These are phyloP conservation scores for Delphinus delphis DNA, from an alignment of 2,113 vertebrate genomes.

Conservation along the genomic window DNA sequence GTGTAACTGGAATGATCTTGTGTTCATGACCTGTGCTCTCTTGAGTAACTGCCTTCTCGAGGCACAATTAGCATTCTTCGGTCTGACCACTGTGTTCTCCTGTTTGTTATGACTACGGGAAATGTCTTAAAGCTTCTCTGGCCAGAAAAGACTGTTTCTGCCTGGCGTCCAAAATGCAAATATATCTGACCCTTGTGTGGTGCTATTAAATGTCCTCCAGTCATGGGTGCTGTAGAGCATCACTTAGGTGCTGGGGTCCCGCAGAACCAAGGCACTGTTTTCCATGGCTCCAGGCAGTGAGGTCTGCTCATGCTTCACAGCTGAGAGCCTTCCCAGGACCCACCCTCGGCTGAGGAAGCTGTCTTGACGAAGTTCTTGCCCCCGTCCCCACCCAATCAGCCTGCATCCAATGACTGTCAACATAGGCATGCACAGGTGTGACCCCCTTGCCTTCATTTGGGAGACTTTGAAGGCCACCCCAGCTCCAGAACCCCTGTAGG, in stretches of 20 bases:
- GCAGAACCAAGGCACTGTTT: neutral
- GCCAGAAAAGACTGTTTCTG: neutral
- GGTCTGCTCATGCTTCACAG: neutral
- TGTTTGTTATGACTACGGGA: neutral
- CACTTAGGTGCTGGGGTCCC: no score
- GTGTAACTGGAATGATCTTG: neutral
- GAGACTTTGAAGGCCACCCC: neutral
- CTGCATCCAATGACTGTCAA: neutral
- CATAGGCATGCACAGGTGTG: neutral
- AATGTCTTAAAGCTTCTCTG: neutral
- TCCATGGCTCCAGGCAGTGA: accelerated
- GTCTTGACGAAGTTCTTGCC: neutral
- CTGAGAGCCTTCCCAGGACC: neutral
- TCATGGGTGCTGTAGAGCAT: neutral
- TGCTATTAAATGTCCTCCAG: neutral
- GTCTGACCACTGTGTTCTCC: neutral
- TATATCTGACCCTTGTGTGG: neutral
- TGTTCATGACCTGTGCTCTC: neutral
- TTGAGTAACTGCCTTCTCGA: no score
- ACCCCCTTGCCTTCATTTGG: neutral
- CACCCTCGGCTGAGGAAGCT: neutral
- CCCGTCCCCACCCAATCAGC: neutral
- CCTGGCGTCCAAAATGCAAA: neutral
- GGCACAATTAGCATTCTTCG: neutral
- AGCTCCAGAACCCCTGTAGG: neutral